These are phyloP conservation scores for Carcharodon carcharias DNA, from an alignment of 2,797 vertebrate species.

Conservation along the genomic window DNA sequence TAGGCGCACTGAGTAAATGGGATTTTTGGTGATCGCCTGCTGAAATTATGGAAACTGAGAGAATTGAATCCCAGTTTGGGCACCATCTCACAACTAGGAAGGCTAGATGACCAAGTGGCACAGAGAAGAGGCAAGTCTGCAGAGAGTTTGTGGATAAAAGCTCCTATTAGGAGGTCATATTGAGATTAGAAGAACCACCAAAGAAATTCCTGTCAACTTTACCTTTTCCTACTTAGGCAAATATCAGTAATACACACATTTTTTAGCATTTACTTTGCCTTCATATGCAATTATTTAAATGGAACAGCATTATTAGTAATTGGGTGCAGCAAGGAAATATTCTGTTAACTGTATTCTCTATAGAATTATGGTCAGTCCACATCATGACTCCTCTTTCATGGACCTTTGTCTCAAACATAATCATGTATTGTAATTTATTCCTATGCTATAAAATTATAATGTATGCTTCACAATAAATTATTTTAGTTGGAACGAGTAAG, in stretches of 20 bases:
- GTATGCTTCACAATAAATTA: neutral
- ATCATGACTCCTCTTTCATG: neutral
- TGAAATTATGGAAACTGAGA: neutral
- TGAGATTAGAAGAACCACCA: neutral
- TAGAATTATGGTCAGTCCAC: neutral
- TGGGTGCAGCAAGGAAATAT: neutral
- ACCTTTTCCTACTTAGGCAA: neutral
- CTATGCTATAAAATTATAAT: neutral
- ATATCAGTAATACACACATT: neutral
- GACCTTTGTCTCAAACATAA: neutral
- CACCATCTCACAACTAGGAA: neutral
- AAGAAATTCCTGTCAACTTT: neutral
- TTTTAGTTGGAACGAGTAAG: neutral
- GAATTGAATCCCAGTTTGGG: neutral
- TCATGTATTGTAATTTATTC: neutral
- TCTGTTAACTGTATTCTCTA: neutral
- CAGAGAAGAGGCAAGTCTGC: no score
- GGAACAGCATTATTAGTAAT: neutral
- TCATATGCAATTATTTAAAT: neutral
- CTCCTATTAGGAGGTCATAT: neutral
- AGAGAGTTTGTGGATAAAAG: neutral
- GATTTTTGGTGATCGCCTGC: neutral
- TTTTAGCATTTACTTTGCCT: neutral
- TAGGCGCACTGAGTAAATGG: neutral
- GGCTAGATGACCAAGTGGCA: neutral